A percentile compares a stretch with the other conserved stretches of the same genome.
phyloP scores from a whole-genome alignment of 2,797 vertebrate species.

The Vespertilio murinus region DNA sequence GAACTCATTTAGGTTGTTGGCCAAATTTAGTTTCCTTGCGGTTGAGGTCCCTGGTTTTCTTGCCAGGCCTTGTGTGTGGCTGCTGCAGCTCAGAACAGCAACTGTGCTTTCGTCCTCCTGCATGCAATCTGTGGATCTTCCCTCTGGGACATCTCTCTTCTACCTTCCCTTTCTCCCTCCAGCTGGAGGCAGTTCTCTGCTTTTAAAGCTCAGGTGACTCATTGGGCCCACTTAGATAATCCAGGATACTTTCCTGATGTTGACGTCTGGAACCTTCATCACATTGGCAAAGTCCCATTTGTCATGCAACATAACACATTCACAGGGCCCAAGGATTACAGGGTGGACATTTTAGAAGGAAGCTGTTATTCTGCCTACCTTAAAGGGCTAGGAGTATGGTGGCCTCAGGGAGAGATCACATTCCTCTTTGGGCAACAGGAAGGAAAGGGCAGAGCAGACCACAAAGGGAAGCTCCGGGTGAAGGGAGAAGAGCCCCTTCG shows the following conservation, averaged over 20 bases:
- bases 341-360: background rate
- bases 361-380: background rate
- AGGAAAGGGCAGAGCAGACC: background rate
- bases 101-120: fast-evolving
- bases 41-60: background rate
- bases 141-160: background rate
- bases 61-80: background rate
- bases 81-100: background rate
- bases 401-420: background rate
- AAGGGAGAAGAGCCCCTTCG: background rate
- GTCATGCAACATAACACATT: background rate
- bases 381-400: background rate
- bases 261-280: background rate
- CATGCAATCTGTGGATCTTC: background rate
- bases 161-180: background rate
- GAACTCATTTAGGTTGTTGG: background rate
- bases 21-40: background rate
- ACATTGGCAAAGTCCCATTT: background rate
- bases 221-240: background rate
- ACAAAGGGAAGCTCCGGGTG: background rate
- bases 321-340: background rate
- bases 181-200: background rate
- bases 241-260: background rate
- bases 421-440: background rate
- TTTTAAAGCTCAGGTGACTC: background rate